Evolutionary conservation across 1,140 invertebrate genomes (phyloP), one percentile per base, ranked within the genome.

Genomic region (Bombus waltoni): DNA sequence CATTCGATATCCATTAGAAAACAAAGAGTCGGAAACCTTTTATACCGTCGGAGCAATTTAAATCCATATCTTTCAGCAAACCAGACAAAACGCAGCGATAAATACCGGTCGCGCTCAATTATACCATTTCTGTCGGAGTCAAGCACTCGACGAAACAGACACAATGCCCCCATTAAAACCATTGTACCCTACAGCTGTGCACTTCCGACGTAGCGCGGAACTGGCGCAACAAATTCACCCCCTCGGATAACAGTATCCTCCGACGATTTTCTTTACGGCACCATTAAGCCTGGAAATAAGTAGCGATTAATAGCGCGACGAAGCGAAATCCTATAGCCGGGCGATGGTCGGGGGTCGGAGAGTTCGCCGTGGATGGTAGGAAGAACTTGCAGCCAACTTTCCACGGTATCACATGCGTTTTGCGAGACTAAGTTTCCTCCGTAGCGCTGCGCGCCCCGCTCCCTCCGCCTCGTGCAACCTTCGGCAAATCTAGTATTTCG

Each of bases 401-500:
- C 79, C 57, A 8, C 44, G 70, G 79, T 81, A 81, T 85, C 84
- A 70, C 87, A 81, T 72, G 77, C 81, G 78, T 83, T 89, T 87
- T 76, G 88, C 72, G 59, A 62, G 62, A 70, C 77, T 62, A 89
- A 89, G 75, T 89, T 89, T 35, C 44, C 47, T 38, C 6, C 18
- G 47, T 53, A 22, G 18, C 47, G 18, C 18, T 22, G 47, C 47
- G 6, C 47, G 18, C 18, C 47, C 47, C 18, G 47, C 11, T 42
- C 40, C 28, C 25, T 13, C 28, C 53, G 57, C 59, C 57, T 83
- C 72, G 80, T 47, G 85, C 81, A 74, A 81, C 85, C 78, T 92
- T 91, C 89, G 89, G 90, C 91, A 90, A 92, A 92, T 93, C 90
- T 78, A 91, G 75, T 78, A 85, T 91, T 90, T 84, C 13, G 47